Base-by-base conservation (phyloP, 2,113 vertebrate species). In the Dasyornis broadbenti region DNA sequence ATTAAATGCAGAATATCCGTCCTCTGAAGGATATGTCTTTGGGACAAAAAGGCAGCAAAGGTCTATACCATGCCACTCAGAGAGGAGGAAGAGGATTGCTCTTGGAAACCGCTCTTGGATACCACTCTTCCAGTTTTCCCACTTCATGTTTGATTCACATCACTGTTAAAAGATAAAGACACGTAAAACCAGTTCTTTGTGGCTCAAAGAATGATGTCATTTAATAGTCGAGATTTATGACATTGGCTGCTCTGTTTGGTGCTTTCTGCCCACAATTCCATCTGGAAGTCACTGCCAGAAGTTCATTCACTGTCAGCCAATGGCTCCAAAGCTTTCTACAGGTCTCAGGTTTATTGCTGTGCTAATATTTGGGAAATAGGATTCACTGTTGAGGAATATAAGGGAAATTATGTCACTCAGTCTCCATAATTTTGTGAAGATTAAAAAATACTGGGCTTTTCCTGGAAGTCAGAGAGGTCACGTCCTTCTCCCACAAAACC, bases 301-400 rank as follows among this genome's bases (percentile, higher is more conserved):
- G 33, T 27, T 45, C 22, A 3, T 4, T 9, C 2, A 0, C 37
- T 0, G 1, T 3, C 40, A 39, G 47, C 15, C 4, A 4, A 17
- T 10, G 52, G 44, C 57, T 81, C 78, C 69, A 64, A 69, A 81
- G 73, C 44, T 92, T 82, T 53, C 56, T 31, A 0, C 7, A 5
- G n/a, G 33, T 57, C 54, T 22, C 70, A 42, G 27, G 27, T 78
- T 90, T 77, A 56, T 39, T 63, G 79, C 65, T 66, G 24, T 7
- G 11, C 5, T 49, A 11, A 45, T 16, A 9, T 60, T 73, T 82
- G 78, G 37, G 24, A 61, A n/a, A 27, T 1, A 27, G 37, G 64
- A 84, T 35, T 53, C 17, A 35, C 9, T 60, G 1, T 1, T 37
- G 39, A 52, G 68, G 30, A n/a, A 7, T 30, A 17, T 1, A 19